Evolutionary conservation across 2,113 vertebrate genomes (phyloP), one percentile per base, ranked within the genome.

Genomic region (Tyto alba): DNA sequence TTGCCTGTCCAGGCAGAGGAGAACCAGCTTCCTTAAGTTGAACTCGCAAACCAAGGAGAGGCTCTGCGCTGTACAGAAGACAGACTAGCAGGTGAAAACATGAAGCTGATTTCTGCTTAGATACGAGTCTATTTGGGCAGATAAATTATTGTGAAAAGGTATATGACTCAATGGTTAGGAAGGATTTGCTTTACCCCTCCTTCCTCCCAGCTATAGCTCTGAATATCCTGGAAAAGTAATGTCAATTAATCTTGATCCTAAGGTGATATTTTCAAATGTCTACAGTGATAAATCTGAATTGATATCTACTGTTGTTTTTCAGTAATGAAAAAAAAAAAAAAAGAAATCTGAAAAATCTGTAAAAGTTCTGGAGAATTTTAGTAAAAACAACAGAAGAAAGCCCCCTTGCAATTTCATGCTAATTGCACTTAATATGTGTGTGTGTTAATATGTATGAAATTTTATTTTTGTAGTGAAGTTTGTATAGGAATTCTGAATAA

Each of bases 41-140:
- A 72, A 94, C 87, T 85, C 77, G 90, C 57, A 88, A 89, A 91
- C 45, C 18, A 63, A 78, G 82, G 64, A 88, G 71, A 41, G 40
- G 64, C 80, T 90, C 32, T 92, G 50, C 9, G 7, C 62, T 92
- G 38, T 81, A 53, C 71, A 72, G 84, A 95, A 81, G 57, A 53
- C 12, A 25, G 34, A 27, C 53, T 88, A 91, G 67, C 92, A 93
- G 80, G 91, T 96, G 59, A 88, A 97, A 97, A 97, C 93, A 89
- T 78, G 91, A 94, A 95, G 57, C 75, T 85, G 50, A 77, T 91
- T 90, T 92, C 88, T 76, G 36, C 85, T 97, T 94, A 94, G 87
- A 96, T 96, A 88, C 66, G 21, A 34, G 7, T 95, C 63, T 96
- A 7, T 96, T 93, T 93, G 83, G 41, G 47, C 41, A 88, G 84